Evolutionary conservation across 2,113 vertebrate genomes (phyloP).

Genomic region (Clupea harengus): DNA sequence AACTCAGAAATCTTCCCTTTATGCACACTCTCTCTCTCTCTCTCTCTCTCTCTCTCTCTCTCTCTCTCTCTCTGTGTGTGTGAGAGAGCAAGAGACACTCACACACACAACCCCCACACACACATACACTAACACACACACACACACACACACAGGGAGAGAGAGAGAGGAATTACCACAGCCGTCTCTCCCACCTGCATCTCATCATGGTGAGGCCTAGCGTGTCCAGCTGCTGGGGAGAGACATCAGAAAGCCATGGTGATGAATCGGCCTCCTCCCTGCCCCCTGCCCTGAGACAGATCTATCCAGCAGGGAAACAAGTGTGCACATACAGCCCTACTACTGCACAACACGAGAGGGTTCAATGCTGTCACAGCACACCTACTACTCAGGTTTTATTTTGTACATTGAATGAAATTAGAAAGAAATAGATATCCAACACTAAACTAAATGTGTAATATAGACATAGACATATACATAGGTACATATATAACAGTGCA

Average conservation of each 20-base stretch:
- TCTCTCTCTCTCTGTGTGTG: background rate
- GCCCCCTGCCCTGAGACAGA: conserved; percentile 74
- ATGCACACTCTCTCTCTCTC: background rate
- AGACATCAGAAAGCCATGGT: conserved; percentile 72
- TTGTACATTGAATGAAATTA: background rate
- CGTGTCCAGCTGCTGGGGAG: conserved; percentile 41
- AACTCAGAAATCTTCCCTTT: background rate
- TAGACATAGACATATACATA: background rate
- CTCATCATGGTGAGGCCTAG: conserved; percentile 59
- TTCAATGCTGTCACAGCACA: background rate
- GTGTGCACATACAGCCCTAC: conserved; percentile 46
- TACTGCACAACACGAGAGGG: background rate
- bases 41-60: background rate
- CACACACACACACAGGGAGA: background rate
- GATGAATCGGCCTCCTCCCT: conserved; percentile 74
- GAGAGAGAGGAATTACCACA: background rate
- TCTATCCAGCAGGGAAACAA: conserved; percentile 75
- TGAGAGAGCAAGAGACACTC: too few relatives aligned
- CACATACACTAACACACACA: background rate
- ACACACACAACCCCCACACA: conserved; percentile 13
- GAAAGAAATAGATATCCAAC: background rate
- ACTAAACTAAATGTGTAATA: too few relatives aligned
- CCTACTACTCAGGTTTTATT: background rate
- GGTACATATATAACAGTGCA: too few relatives aligned
- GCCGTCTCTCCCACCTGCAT: conserved; percentile 65